Base-by-base conservation (phyloP, 1,140 invertebrate genomes). In the Drosophila pruinosa region DNA sequence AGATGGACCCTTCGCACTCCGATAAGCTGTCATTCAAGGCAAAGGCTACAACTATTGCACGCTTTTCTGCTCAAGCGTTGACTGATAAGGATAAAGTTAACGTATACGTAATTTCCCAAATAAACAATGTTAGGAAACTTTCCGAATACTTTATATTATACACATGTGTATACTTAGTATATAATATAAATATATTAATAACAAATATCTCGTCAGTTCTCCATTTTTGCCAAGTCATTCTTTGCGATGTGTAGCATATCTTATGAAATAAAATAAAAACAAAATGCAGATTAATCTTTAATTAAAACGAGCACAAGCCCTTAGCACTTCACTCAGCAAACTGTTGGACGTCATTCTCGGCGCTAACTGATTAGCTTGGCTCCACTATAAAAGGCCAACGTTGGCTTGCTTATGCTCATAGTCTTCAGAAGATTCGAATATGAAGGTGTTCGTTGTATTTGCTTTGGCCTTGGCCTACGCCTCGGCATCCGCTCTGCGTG, bases 401-500 rank as follows among this genome's bases (percentile, higher is more conserved):
- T 19, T n/a, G 17, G 10, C 6, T 15, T 7, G 41, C 15, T 8
- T 7, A 8, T 12, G 22, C 4, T 26, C 36, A 85, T 76, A 85
- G 72, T 73, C 48, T 74, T 76, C 39, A 39, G 31, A 63, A 61
- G 64, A 43, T 70, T 12, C 39, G 52, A 80, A 31, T 36, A 90
- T 90, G 89, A 90, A 90, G 68, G 76, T 90, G 14, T 65, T 90
- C 5, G 39, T 90, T 47, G 68, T 90, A 14, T 86, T 90, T 1
- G 89, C 89, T 22, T 38, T 90, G 67, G 81, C 89, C 24, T 53
- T 90, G 67, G 78, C 81, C 62, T 78, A 71, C 57, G 78, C 75
- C 45, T 72, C 78, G 4, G 81, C 70, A 54, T 85, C 76, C 12
- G 75, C 64, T 17, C 53, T 89, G 39, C 75, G 75, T 2, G 36